These are phyloP conservation scores for Sakesphorus luctuosus DNA, from an alignment of 2,113 vertebrate genomes.

Conservation along the genomic window DNA sequence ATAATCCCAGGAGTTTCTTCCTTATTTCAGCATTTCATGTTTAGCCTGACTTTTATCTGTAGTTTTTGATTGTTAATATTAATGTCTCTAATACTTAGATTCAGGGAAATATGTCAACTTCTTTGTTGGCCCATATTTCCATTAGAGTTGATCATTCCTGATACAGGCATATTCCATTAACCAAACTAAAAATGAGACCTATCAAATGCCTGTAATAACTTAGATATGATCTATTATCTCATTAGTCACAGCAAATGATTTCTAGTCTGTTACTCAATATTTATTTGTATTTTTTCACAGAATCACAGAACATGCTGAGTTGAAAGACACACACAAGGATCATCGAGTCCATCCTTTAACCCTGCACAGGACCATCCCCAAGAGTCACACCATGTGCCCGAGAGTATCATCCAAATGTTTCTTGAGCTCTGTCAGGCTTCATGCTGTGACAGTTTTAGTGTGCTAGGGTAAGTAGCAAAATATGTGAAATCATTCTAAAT, in stretches of 20 bases:
- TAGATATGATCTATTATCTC: background rate
- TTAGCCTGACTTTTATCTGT: background rate
- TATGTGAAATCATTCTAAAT: background rate
- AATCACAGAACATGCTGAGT: background rate
- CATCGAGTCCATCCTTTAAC: background rate
- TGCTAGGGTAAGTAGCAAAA: background rate
- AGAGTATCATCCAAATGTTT: background rate
- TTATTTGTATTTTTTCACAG: background rate
- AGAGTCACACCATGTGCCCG: background rate
- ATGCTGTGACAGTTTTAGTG: background rate
- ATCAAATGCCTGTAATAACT: background rate
- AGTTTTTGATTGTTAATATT: background rate
- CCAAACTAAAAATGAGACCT: background rate
- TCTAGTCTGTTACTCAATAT: background rate
- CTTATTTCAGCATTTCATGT: background rate
- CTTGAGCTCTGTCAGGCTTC: background rate
- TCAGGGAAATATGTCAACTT: background rate
- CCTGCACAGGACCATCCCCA: background rate
- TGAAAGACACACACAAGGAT: background rate
- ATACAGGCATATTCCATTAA: background rate
- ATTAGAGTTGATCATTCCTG: background rate
- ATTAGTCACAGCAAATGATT: background rate
- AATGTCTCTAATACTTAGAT: background rate
- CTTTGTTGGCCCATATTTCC: background rate
- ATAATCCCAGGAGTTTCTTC: background rate